A percentile compares a stretch with the other conserved stretches of the same genome.
Evolutionary conservation across 2,888 invertebrate species (phyloP).

Genomic region (Tethea ocularis): DNA sequence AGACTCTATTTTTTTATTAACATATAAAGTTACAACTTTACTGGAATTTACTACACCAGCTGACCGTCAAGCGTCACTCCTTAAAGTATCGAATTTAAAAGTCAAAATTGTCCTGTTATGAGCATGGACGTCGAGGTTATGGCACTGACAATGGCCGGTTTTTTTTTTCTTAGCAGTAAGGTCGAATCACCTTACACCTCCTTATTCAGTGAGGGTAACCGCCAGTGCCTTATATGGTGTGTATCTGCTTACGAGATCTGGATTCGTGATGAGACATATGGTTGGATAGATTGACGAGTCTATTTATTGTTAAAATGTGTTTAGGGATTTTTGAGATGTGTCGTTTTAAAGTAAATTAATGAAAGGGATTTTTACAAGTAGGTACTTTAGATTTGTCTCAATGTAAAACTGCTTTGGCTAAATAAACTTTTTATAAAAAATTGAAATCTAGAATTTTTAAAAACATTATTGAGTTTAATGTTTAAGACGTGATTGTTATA

Average conservation of each 20-base stretch:
- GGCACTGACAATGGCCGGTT: slow-evolving; percentile 65
- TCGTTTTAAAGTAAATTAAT: background rate
- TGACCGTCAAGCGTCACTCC: background rate
- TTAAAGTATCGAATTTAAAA: slow-evolving; percentile 39
- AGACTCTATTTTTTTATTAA: too few relatives aligned
- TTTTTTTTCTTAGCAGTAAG: slow-evolving; percentile 44
- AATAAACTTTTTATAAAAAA: too few relatives aligned
- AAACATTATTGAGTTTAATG: too few relatives aligned
- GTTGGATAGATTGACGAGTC: background rate
- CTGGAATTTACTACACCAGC: background rate
- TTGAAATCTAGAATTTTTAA: too few relatives aligned
- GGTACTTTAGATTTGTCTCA: too few relatives aligned
- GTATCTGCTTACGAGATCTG: slow-evolving; percentile 25
- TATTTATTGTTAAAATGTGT: background rate
- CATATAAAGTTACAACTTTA: too few relatives aligned
- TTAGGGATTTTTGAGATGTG: background rate
- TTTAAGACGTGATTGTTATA: too few relatives aligned
- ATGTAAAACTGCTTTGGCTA: too few relatives aligned
- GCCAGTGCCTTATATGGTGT: slow-evolving; percentile 53
- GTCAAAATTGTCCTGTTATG: slow-evolving; percentile 51
- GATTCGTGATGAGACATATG: slow-evolving; percentile 1
- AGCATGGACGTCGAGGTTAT: slow-evolving; percentile 46
- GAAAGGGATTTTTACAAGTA: too few relatives aligned
- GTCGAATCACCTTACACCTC: slow-evolving; percentile 62
- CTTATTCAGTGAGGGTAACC: slow-evolving; percentile 65